Percentiles rank a stretch among this genome's conserved stretches.
Evolutionary conservation across 2,113 vertebrate species (phyloP).

Genomic region (Nycticryphes semicollaris): DNA sequence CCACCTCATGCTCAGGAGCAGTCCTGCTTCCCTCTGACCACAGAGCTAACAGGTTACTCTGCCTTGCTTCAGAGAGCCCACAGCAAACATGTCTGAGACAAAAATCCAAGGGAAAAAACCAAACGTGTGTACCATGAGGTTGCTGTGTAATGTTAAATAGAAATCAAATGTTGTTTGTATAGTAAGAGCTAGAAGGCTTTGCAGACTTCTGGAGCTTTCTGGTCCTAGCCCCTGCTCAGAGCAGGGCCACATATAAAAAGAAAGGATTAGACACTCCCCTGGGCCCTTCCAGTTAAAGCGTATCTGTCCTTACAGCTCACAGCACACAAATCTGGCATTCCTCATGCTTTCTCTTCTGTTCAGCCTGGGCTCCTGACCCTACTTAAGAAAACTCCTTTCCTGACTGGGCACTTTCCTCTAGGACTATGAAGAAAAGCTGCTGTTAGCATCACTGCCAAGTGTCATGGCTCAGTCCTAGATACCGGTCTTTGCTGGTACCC

Average conservation of each 20-base stretch:
- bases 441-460: not conserved
- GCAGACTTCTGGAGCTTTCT: not conserved
- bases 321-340: not conserved
- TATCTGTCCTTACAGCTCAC: accelerated
- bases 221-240: not conserved
- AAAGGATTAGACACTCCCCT: not conserved
- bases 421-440: not conserved
- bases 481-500: not conserved
- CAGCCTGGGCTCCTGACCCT: not conserved
- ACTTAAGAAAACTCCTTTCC: not conserved
- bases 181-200: not conserved
- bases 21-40: not conserved
- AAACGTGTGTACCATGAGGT: not conserved
- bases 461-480: not conserved
- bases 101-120: not conserved
- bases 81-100: not conserved
- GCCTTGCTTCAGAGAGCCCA: not conserved
- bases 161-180: not conserved
- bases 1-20: not conserved
- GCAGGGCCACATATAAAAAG: not conserved
- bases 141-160: not conserved
- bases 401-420: not conserved
- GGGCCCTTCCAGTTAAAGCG: not conserved
- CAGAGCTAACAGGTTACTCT: not conserved
- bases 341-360: not conserved